These are phyloP conservation scores for Mus musculus DNA, from an alignment of 2,113 vertebrate genomes.

Conservation along the genomic window GRCm39 chr9:22590501-22591000, in stretches of 20 bases:
- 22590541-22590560: background rate
- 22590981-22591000: background rate
- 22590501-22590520: background rate
- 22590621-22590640: background rate
- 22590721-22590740: background rate
- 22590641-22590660: slow-evolving; percentile 10
- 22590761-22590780: slow-evolving; percentile 13
- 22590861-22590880: background rate
- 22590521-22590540: background rate
- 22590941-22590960: background rate
- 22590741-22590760: background rate
- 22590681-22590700: background rate
- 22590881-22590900: background rate
- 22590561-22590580: background rate
- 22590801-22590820: background rate
- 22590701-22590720: background rate
- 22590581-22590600: background rate
- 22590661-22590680: background rate
- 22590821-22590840: background rate
- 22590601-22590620: background rate
- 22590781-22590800: background rate
- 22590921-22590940: background rate
- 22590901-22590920: background rate
- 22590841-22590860: background rate
- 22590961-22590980: background rate